These are phyloP conservation scores for Anthophora plumipes DNA, from an alignment of 2,888 invertebrate species.

Conservation along the genomic window DNA sequence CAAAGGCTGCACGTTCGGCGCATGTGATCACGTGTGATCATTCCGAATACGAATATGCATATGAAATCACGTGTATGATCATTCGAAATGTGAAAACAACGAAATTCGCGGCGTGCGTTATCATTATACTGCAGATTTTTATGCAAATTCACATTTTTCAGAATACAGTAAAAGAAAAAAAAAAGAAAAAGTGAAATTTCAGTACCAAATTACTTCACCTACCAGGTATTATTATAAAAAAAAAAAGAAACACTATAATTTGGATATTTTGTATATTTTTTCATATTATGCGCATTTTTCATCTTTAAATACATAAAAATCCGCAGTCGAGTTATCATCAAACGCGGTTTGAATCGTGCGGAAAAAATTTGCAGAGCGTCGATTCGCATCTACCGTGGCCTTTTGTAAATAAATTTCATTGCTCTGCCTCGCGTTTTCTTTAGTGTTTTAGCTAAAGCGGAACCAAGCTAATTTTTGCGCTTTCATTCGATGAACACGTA, in stretches of 20 bases:
- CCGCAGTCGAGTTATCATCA: no score
- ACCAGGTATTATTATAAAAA: no score
- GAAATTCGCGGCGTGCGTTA: constrained; percentile 30
- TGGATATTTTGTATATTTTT: no score
- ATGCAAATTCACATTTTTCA: no score
- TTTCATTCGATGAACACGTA: constrained; percentile 24
- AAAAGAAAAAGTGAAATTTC: no score
- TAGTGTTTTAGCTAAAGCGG: constrained; percentile 68
- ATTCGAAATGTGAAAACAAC: constrained; percentile 36
- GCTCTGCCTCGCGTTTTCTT: constrained; percentile 54
- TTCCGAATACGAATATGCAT: constrained; percentile 34
- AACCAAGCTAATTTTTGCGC: constrained; percentile 40
- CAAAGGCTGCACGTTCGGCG: constrained; percentile 30
- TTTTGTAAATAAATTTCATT: constrained; percentile 60
- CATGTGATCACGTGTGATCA: constrained; percentile 53
- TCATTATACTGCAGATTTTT: no score
- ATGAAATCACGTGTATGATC: constrained; percentile 42
- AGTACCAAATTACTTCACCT: no score
- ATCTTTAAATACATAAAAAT: no score
- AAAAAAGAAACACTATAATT: no score
- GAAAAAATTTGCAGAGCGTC: constrained; percentile 26
- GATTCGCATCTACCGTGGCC: constrained; percentile 23
- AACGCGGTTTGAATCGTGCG: constrained; percentile 8
- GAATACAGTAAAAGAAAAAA: no score
- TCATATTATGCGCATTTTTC: no score